Evolutionary conservation across 2,888 invertebrate genomes (phyloP).

Genomic region (Timandra comae): DNA sequence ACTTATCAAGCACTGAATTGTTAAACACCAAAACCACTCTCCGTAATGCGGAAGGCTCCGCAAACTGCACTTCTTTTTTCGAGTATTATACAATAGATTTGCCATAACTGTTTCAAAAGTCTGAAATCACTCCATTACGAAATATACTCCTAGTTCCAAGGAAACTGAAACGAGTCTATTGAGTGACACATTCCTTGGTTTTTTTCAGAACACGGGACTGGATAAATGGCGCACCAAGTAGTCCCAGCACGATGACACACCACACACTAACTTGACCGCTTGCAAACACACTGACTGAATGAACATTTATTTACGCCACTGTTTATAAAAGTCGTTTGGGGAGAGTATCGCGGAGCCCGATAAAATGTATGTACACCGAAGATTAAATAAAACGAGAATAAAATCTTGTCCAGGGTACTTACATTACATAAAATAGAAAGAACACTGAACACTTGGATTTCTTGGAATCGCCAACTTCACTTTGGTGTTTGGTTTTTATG

Average conservation of each 20-base stretch:
- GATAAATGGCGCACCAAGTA: constrained; percentile 64
- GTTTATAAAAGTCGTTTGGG: constrained; percentile 24
- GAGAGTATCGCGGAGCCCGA: constrained; percentile 22
- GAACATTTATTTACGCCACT: constrained; percentile 41
- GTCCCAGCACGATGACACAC: constrained; percentile 63
- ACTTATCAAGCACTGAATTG: constrained; percentile 49
- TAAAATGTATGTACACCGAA: constrained; percentile 28
- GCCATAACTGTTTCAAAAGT: constrained; percentile 49
- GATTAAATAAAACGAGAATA: constrained; percentile 35
- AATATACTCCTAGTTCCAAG: constrained; percentile 34
- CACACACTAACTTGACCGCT: constrained; percentile 49
- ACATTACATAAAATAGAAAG: constrained; percentile 63
- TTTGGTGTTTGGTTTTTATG: constrained; percentile 16
- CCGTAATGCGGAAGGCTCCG: constrained; percentile 44
- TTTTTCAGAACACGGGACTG: constrained; percentile 42
- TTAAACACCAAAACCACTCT: constrained; percentile 56
- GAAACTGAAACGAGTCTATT: constrained; percentile 36
- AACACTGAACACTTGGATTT: constrained; percentile 45
- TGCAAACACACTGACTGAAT: constrained; percentile 30
- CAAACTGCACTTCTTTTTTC: constrained; percentile 47
- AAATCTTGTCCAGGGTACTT: constrained; percentile 36
- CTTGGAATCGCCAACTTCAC: constrained; percentile 65
- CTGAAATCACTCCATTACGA: constrained; percentile 55
- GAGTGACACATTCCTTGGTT: constrained; percentile 56
- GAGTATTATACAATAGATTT: constrained; percentile 37